phyloP scores from a whole-genome alignment of 2,888 invertebrate species.

The Steinernema hermaphroditum region DNA sequence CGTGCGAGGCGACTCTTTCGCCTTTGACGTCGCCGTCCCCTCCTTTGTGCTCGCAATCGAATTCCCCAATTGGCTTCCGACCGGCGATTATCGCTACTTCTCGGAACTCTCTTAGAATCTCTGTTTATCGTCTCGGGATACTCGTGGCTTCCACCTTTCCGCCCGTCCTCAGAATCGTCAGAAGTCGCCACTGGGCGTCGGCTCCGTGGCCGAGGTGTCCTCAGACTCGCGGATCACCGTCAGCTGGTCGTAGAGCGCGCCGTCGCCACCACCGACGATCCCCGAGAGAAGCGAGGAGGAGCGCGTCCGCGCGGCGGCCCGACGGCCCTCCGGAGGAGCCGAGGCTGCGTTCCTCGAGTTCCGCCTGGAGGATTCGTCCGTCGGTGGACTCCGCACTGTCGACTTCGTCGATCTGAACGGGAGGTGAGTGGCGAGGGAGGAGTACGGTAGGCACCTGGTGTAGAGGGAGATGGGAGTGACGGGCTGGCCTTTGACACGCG shows the following conservation, averaged over 20 bases:
- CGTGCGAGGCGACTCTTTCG: no score
- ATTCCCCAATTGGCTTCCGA: no score
- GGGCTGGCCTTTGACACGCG: constrained; percentile 40
- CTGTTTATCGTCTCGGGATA: no score
- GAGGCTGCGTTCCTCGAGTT: constrained; percentile 26
- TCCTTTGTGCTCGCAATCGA: no score
- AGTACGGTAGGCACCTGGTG: constrained; percentile 29
- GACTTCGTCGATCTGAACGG: constrained; percentile 36
- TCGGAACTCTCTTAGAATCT: no score
- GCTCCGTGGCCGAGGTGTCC: constrained; percentile 21
- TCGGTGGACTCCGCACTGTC: constrained; percentile 33
- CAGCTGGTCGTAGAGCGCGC: constrained; percentile 33
- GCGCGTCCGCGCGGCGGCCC: constrained; percentile 7
- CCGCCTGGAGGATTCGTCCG: constrained; percentile 31
- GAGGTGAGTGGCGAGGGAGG: neutral
- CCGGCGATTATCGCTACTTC: no score
- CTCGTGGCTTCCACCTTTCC: no score
- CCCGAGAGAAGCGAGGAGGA: constrained; percentile 36
- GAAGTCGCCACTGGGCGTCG: no score
- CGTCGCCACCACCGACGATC: neutral
- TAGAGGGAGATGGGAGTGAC: constrained; percentile 42
- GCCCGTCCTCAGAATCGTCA: no score
- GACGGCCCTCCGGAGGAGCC: neutral
- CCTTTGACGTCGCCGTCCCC: no score
- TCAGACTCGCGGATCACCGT: constrained; percentile 38